Base-by-base conservation (phyloP, 2,797 vertebrate genomes). In the Pseudomugil tenellus region DNA sequence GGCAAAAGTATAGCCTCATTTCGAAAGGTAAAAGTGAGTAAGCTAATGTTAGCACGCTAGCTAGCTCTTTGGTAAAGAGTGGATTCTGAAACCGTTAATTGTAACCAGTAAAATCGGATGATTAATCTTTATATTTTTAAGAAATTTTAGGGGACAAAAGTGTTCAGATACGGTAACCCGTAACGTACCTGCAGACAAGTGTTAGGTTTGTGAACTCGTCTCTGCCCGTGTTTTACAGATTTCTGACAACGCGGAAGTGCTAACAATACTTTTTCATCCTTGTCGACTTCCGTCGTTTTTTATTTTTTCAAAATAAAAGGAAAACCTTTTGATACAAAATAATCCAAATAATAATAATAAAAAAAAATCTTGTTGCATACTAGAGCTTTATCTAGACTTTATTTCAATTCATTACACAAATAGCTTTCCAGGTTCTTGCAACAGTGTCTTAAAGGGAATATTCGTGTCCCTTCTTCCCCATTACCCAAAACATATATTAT, bases 211-310 rank as follows among this genome's bases (percentile, higher is more conserved):
- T 23, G 35, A 55, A 37, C 17, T 62, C 39, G 17, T 13, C 53
- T 37, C 19, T 56, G 31, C 49, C 43, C 6, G 26, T 21, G 21
- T 17, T 51, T 29, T 1, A 52, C 23, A 14, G 32, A 4, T 51
- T 48, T 69, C 29, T 63, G 14, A 72, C 76, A 81, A 89, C 80
- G 80, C 89, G 90, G 88, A 92, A 92, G 79, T 17, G 63, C 29
- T 1, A 8, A 4, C 2, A 6, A 37, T 1, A 54, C n/a, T 67
- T 84, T 84, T 87, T 43, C 85, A 76, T 70, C 83, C 80, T 58
- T 17, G 21, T 31, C 29, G 5, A 53, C 11, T 71, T 72, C 87
- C 87, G 88, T 87, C 23, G n/a, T 39, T 29, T 35, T 35, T 48
- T 6, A 8, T 17, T 9, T 59, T 3, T 83, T 80, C 85, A 89